Evolutionary conservation across 1,140 invertebrate genomes (phyloP).

Genomic region (Geopemphigus sp.): DNA sequence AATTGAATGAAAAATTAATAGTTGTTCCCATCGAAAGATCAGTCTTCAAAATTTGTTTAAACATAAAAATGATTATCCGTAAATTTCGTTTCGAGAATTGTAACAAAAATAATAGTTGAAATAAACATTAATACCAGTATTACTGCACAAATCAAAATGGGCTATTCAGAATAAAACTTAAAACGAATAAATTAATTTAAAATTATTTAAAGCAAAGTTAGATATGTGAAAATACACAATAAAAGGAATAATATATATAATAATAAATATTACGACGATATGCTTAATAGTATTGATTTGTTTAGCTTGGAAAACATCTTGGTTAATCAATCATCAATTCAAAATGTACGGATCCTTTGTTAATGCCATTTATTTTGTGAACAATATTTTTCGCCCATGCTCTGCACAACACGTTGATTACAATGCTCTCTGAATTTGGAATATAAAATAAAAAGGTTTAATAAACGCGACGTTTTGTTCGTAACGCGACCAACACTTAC

Average conservation of each 20-base stretch:
- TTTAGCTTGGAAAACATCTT: not conserved
- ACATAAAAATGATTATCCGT: no score
- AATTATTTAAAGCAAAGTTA: not conserved
- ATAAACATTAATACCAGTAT: not conserved
- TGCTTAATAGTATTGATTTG: no score
- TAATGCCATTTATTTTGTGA: slow-evolving; percentile 71
- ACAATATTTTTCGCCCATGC: slow-evolving; percentile 86
- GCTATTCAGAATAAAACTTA: not conserved
- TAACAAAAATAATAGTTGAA: not conserved
- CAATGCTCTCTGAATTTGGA: slow-evolving; percentile 66
- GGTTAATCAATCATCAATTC: slow-evolving; percentile 83
- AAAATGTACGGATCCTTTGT: slow-evolving; percentile 81
- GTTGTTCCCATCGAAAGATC: not conserved
- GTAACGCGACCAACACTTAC: slow-evolving; percentile 50
- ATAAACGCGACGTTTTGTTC: not conserved
- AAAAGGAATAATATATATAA: not conserved
- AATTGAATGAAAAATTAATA: not conserved
- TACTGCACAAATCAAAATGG: not conserved
- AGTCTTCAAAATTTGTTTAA: not conserved
- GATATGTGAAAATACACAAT: not conserved
- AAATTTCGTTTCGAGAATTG: not conserved
- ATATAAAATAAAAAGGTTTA: slow-evolving; percentile 22
- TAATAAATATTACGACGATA: not conserved
- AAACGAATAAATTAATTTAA: not conserved
- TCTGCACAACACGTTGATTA: slow-evolving; percentile 87